phyloP scores from a whole-genome alignment of 2,888 invertebrate species.

The Nowickia ferox region DNA sequence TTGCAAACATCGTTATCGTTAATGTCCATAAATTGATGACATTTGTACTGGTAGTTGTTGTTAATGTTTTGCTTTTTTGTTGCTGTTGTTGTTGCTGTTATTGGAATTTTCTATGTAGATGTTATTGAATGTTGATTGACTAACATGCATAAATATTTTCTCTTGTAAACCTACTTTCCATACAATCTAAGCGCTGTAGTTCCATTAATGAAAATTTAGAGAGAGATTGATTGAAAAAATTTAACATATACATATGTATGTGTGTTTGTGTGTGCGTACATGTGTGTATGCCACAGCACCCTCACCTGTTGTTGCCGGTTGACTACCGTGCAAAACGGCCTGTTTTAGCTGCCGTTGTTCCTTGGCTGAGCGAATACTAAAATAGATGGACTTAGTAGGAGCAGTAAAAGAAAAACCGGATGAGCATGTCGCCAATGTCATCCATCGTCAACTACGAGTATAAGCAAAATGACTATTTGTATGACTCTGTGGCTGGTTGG shows the following conservation, averaged over 20 bases:
- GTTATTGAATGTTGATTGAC: constrained; percentile 68
- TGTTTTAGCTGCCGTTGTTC: constrained; percentile 34
- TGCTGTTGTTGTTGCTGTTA: constrained; percentile 25
- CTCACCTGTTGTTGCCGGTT: constrained; percentile 64
- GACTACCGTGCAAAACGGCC: constrained; percentile 8
- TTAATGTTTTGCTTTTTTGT: constrained; percentile 10
- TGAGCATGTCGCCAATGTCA: constrained; percentile 72
- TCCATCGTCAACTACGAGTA: constrained; percentile 67
- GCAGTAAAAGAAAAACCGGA: constrained; percentile 66
- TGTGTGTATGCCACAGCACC: constrained; percentile 55
- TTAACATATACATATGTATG: not conserved
- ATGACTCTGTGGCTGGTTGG: constrained; percentile 54
- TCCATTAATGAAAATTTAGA: constrained; percentile 60
- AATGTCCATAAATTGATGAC: constrained; percentile 72
- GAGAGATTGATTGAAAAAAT: constrained; percentile 64
- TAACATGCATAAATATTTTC: constrained; percentile 68
- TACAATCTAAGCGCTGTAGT: constrained; percentile 34
- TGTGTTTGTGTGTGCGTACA: not conserved
- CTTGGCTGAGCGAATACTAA: constrained; percentile 23
- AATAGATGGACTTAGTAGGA: constrained; percentile 43
- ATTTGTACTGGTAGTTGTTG: constrained; percentile 53
- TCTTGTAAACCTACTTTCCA: constrained; percentile 67
- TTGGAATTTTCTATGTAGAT: constrained; percentile 52
- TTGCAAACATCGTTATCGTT: constrained; percentile 53
- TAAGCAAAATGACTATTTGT: constrained; percentile 66